Percentiles rank a stretch among this genome's conserved stretches.
phyloP scores from a whole-genome alignment of 2,888 invertebrate species.

The Syrista parreyssii region DNA sequence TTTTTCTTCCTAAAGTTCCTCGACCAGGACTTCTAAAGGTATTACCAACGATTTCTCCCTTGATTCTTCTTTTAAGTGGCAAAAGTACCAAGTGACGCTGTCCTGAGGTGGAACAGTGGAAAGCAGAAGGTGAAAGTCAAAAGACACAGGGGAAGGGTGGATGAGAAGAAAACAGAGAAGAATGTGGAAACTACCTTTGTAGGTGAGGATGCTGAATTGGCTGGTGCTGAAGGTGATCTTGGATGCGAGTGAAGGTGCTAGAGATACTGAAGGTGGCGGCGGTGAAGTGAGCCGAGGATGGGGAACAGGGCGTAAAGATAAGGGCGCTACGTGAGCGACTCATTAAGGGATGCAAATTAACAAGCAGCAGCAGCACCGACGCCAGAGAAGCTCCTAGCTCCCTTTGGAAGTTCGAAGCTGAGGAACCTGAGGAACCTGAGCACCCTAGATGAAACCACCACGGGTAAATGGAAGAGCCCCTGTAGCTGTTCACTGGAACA shows the following conservation, averaged over 20 bases:
- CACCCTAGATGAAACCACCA: background rate
- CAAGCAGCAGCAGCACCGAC: slow-evolving; percentile 31
- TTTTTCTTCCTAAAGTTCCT: background rate
- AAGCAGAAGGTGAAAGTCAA: background rate
- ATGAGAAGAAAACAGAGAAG: slow-evolving; percentile 51
- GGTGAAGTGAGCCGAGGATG: slow-evolving; percentile 10
- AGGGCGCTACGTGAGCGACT: slow-evolving; percentile 60
- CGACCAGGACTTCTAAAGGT: slow-evolving; percentile 15
- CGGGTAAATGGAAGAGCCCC: background rate
- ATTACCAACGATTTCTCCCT: slow-evolving; percentile 8
- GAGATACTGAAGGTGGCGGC: slow-evolving; percentile 6
- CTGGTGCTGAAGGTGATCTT: slow-evolving; percentile 8
- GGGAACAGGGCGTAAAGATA: slow-evolving; percentile 51
- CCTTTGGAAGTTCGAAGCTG: slow-evolving; percentile 42
- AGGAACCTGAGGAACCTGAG: slow-evolving; percentile 24
- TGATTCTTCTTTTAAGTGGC: background rate
- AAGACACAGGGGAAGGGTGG: background rate
- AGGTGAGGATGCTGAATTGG: slow-evolving; percentile 10
- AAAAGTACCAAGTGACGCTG: background rate
- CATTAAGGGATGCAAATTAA: slow-evolving; percentile 65
- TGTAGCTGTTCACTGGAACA: slow-evolving; percentile 15
- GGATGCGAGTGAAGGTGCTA: slow-evolving; percentile 11
- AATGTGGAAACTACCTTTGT: slow-evolving; percentile 13
- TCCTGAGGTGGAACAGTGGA: background rate
- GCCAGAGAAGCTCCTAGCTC: slow-evolving; percentile 27